A percentile compares a stretch with the other conserved stretches of the same genome.
phyloP scores from a whole-genome alignment of 2,113 vertebrate species.

The Platysternon megacephalum region DNA sequence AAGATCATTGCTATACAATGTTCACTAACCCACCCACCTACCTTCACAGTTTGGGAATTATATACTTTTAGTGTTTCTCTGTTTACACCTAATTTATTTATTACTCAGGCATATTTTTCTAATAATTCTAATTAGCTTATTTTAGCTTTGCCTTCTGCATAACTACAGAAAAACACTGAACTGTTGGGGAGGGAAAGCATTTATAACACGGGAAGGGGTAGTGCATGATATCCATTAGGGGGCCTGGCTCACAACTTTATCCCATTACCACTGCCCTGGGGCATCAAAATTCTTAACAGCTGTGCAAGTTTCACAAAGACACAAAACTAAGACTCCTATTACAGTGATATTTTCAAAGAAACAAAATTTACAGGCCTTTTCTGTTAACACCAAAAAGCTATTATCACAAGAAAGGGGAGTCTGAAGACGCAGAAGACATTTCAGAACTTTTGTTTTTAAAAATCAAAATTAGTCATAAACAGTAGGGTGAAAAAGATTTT shows the following conservation, averaged over 20 bases:
- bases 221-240: neutral
- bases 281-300: neutral
- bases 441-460: slow-evolving; percentile 5
- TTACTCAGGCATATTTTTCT: neutral
- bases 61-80: neutral
- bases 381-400: neutral
- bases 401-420: neutral
- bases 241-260: neutral
- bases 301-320: neutral
- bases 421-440: neutral
- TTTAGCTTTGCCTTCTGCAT: neutral
- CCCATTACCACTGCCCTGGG: neutral
- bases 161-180: neutral
- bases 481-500: neutral
- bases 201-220: neutral
- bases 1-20: neutral
- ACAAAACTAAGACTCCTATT: neutral
- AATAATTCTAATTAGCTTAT: neutral
- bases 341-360: neutral
- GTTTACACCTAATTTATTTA: neutral
- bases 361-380: neutral
- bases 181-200: neutral
- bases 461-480: slow-evolving; percentile 23
- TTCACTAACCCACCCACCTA: neutral
- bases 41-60: neutral